Percentiles rank a stretch among this genome's conserved stretches.
phyloP scores from a whole-genome alignment of 2,888 invertebrate species.

The Apodemia mormo region DNA sequence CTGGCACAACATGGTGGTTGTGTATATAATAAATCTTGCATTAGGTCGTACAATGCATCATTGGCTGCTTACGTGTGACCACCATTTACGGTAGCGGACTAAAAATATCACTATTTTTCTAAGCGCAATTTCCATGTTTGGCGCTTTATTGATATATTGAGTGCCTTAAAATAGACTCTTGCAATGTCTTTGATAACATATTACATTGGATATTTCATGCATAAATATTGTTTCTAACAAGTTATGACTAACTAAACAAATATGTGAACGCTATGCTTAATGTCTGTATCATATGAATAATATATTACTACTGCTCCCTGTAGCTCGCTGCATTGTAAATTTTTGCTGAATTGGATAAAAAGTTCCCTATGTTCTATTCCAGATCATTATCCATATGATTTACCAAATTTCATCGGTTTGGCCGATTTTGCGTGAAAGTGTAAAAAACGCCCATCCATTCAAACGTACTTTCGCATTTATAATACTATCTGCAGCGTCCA shows the following conservation, averaged over 20 bases:
- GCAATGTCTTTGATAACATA: constrained; percentile 3
- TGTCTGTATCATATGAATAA: no score
- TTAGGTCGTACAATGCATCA: constrained; percentile 52
- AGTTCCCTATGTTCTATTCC: no score
- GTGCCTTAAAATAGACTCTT: constrained; percentile 21
- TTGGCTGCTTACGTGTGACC: constrained; percentile 40
- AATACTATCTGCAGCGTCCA: no score
- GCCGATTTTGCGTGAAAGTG: no score
- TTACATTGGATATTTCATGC: background rate
- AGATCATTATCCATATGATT: no score
- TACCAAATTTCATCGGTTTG: no score
- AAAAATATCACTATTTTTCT: constrained; percentile 33
- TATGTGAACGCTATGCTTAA: background rate
- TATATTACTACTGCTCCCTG: no score
- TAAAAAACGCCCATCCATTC: no score
- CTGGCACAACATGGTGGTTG: constrained; percentile 47
- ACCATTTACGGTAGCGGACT: constrained; percentile 41
- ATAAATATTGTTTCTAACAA: background rate
- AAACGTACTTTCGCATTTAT: no score
- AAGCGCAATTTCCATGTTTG: constrained; percentile 20
- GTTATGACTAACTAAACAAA: background rate
- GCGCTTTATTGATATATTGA: constrained; percentile 33
- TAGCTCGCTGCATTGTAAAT: no score
- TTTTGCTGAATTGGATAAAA: no score
- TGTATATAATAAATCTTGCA: constrained; percentile 55